Evolutionary conservation across 1,140 invertebrate species (phyloP).

Genomic region (Danaus melanippus): DNA sequence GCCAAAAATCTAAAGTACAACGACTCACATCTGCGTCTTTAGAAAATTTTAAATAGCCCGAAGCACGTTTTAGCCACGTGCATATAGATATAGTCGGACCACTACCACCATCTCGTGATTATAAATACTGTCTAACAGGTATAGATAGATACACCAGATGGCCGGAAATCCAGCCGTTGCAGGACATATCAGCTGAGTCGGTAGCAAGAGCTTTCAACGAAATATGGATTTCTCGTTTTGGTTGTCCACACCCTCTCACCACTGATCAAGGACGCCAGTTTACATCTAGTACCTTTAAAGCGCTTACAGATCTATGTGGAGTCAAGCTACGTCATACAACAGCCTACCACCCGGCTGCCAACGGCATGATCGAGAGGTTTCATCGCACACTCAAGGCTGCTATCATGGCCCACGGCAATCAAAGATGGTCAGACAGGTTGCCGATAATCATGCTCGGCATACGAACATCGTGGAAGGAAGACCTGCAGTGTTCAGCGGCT

Average conservation of each 20-base stretch:
- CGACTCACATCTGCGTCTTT: too few species aligned
- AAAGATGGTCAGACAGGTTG: too few species aligned
- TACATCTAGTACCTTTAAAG: not conserved
- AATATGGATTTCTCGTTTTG: slow-evolving; percentile 5
- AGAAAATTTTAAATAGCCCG: too few species aligned
- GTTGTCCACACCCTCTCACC: too few species aligned
- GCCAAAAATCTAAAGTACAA: not conserved
- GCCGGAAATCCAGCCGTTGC: slow-evolving; percentile 3
- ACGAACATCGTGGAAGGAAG: too few species aligned
- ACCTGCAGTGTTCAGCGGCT: too few species aligned
- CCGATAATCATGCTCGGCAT: too few species aligned
- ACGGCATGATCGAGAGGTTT: too few species aligned
- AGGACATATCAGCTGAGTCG: slow-evolving; percentile 3
- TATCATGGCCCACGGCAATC: too few species aligned
- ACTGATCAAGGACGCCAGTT: slow-evolving; percentile 2
- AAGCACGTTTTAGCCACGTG: not conserved
- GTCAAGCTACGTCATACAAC: not conserved
- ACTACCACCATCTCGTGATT: slow-evolving; percentile 1
- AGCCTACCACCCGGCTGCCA: too few species aligned
- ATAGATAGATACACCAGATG: slow-evolving; percentile 3
- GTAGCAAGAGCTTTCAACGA: slow-evolving; percentile 2
- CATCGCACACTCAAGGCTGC: too few species aligned
- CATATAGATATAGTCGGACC: slow-evolving; percentile 1
- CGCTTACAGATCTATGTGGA: slow-evolving; percentile 1
- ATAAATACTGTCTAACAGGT: slow-evolving; percentile 1